Conservation (phyloP, 2,797 vertebrate species). For the Spheniscus humboldti region DNA sequence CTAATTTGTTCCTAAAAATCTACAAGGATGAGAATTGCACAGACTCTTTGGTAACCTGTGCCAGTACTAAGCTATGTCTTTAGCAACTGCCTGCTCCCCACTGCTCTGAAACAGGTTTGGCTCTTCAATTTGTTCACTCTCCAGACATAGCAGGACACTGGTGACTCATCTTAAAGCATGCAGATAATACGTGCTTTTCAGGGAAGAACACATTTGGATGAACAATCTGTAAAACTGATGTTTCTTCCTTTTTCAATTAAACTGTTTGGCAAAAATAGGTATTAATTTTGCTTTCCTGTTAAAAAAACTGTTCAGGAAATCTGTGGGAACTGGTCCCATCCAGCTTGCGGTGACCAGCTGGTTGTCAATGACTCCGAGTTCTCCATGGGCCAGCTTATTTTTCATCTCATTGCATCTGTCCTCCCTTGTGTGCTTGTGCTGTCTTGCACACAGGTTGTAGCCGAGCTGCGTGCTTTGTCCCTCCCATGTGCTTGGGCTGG, state of each 20-base stretch:
- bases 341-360: neutral
- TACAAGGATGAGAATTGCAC: neutral
- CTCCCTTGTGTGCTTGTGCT: neutral
- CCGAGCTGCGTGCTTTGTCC: neutral
- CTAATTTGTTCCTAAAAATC: neutral
- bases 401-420: neutral
- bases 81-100: neutral
- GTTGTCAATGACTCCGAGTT: neutral
- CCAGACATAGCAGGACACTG: neutral
- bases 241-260: constrained; percentile 46
- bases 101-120: neutral
- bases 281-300: constrained; percentile 28
- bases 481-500: neutral
- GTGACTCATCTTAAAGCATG: constrained; percentile 29
- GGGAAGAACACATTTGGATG: constrained; percentile 32
- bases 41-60: neutral
- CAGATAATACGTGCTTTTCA: constrained; percentile 40
- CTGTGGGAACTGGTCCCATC: constrained; percentile 2
- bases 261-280: constrained; percentile 33
- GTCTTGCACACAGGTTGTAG: neutral
- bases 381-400: neutral
- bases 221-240: constrained; percentile 30
- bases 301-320: neutral
- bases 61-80: neutral
- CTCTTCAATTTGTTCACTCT: neutral